phyloP scores from a whole-genome alignment of 2,888 invertebrate species.

The Silvanus unidentatus region DNA sequence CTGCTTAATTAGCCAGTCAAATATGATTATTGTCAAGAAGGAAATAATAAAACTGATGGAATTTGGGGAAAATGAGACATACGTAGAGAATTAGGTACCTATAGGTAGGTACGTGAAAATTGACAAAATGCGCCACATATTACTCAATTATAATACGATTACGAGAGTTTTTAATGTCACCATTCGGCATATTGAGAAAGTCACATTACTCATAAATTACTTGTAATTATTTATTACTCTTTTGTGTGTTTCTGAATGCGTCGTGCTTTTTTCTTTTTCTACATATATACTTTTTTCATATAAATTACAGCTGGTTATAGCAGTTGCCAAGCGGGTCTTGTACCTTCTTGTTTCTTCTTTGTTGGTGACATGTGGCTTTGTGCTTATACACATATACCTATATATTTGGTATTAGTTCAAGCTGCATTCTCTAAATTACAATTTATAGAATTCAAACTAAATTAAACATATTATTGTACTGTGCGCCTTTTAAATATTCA shows the following conservation, averaged over 20 bases:
- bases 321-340: conserved; percentile 23
- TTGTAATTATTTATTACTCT: conserved; percentile 32
- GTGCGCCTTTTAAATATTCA: too few species aligned
- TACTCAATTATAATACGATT: conserved; percentile 3
- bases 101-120: neutral
- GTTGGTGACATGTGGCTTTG: conserved; percentile 22
- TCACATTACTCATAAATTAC: conserved; percentile 24
- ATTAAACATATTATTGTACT: too few species aligned
- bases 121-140: neutral
- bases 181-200: conserved; percentile 14
- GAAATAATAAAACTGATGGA: too few species aligned
- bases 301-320: conserved; percentile 25
- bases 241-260: conserved; percentile 16
- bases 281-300: conserved; percentile 9
- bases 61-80: too few species aligned
- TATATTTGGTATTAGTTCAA: conserved; percentile 7
- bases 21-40: too few species aligned
- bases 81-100: neutral
- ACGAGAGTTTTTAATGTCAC: conserved; percentile 20
- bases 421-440: conserved; percentile 3
- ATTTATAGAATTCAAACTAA: neutral
- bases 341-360: neutral
- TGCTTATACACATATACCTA: conserved; percentile 7
- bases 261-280: neutral
- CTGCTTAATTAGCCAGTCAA: too few species aligned